Evolutionary conservation across 2,888 invertebrate species (phyloP), one percentile per base, ranked within the genome.

Genomic region (Tortricodes alternella): DNA sequence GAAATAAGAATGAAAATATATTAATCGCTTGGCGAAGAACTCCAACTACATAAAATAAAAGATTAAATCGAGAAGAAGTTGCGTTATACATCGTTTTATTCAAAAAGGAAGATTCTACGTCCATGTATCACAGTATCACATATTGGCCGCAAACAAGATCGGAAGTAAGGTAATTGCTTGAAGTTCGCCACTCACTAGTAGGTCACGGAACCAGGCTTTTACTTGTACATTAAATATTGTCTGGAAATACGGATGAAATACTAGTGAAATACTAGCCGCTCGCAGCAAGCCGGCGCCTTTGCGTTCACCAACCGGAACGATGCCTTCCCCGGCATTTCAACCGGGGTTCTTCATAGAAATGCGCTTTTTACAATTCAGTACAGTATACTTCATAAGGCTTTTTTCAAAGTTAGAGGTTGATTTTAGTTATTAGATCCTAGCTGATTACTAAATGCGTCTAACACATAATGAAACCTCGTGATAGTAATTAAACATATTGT

Each of bases 81-180:
- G n/a, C n/a, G n/a, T n/a, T n/a, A n/a, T n/a, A n/a, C n/a, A n/a
- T n/a, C n/a, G n/a, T n/a, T n/a, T n/a, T n/a, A n/a, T n/a, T n/a
- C 29, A 29, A 21, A 38, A 32, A 9, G 37, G 27, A n/a, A n/a
- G n/a, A n/a, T n/a, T n/a, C n/a, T n/a, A n/a, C n/a, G n/a, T n/a
- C n/a, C n/a, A n/a, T n/a, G n/a, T n/a, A n/a, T n/a, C n/a, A n/a
- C n/a, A n/a, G n/a, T n/a, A n/a, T n/a, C n/a, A n/a, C n/a, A n/a
- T n/a, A 35, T 5, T 35, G 19, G 27, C 19, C 41, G 27, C 24
- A 55, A 49, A 49, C 16, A 55, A 11, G n/a, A 16, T 15, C 6
- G 8, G 18, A 15, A 34, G 11, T 16, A 35, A 15, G 35, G 35
- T 35, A 19, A 55, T 24, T 15, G 23, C 13, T n/a, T 11, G 11